These are phyloP conservation scores for Zapus hudsonius DNA, from an alignment of 2,113 vertebrate species.

Conservation along the genomic window DNA sequence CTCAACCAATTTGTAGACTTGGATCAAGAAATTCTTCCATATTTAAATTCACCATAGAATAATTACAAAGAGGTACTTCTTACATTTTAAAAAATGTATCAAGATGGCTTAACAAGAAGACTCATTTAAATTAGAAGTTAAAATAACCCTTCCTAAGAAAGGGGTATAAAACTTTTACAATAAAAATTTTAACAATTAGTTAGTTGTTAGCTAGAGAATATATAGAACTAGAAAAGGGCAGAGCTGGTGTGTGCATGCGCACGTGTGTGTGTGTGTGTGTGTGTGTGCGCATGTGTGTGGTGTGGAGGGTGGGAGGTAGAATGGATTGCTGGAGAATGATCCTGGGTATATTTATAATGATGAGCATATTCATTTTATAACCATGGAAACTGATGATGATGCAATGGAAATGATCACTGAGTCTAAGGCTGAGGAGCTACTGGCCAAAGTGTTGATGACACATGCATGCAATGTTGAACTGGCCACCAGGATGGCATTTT, in stretches of 20 bases:
- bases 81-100: slow-evolving; percentile 38
- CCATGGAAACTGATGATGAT: background rate
- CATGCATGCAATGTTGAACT: background rate
- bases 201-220: too few species aligned
- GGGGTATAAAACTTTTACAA: background rate
- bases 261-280: too few species aligned
- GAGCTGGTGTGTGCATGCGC: background rate
- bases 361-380: background rate
- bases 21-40: background rate
- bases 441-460: background rate
- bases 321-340: background rate
- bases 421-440: background rate
- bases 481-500: accelerated
- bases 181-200: too few species aligned
- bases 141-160: background rate
- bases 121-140: background rate
- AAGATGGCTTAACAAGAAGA: background rate
- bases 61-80: background rate
- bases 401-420: background rate
- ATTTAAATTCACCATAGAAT: background rate
- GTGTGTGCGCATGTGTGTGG: too few species aligned
- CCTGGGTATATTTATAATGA: background rate
- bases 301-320: too few species aligned
- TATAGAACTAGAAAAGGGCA: background rate
- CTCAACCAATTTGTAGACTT: background rate